Evolutionary conservation across 2,113 vertebrate species (phyloP).

Genomic region (Tetrax tetrax): DNA sequence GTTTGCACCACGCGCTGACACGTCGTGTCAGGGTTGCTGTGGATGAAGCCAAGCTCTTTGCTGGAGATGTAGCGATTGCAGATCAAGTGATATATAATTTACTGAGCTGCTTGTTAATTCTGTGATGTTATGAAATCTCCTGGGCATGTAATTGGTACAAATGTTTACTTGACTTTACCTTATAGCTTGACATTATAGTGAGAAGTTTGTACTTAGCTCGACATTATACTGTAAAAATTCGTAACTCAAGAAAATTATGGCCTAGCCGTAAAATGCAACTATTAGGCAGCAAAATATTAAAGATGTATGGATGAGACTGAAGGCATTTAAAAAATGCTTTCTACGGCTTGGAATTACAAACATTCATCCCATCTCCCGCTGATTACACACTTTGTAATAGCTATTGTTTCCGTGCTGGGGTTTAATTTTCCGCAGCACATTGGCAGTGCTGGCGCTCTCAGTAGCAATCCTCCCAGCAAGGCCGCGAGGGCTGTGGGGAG

Average conservation of each 20-base stretch:
- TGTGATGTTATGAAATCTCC: conserved; percentile 36
- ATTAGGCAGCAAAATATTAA: background rate
- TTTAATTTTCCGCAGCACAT: background rate
- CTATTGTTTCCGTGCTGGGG: conserved; percentile 14
- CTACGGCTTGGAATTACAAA: background rate
- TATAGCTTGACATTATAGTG: background rate
- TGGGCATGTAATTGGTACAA: conserved; percentile 37
- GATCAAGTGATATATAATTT: conserved; percentile 6
- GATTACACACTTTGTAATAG: conserved; percentile 1
- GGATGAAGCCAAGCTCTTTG: background rate
- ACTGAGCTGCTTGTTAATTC: conserved; percentile 49
- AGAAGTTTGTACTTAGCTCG: background rate
- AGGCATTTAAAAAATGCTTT: background rate
- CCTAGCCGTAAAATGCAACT: background rate
- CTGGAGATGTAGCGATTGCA: background rate
- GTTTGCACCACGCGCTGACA: background rate
- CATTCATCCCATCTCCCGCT: background rate
- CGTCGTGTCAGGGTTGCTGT: background rate
- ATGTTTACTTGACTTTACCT: conserved; percentile 10
- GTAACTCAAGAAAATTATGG: background rate
- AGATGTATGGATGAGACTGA: background rate
- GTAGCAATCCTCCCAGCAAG: background rate
- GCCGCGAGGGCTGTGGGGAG: background rate
- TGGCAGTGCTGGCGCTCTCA: background rate
- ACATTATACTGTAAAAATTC: background rate